A percentile compares a stretch with the other conserved stretches of the same genome.
These are phyloP conservation scores for Todus mexicanus DNA, from an alignment of 2,797 vertebrate species.

Conservation along the genomic window DNA sequence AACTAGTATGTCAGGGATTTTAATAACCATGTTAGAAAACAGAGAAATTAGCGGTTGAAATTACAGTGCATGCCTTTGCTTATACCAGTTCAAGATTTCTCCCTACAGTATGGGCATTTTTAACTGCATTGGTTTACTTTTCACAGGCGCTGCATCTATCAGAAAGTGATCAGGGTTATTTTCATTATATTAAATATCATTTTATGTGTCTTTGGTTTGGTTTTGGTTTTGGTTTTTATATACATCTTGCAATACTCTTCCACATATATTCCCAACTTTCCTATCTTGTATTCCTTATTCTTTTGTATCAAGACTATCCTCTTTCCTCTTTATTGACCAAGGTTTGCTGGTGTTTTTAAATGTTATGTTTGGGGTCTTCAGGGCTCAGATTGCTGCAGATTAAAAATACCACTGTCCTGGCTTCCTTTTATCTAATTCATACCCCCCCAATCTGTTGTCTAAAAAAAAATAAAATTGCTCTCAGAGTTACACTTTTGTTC, in stretches of 20 bases:
- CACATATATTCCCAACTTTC: neutral
- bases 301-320: neutral
- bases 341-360: neutral
- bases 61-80: neutral
- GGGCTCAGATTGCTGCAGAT: neutral
- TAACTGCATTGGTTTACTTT: neutral
- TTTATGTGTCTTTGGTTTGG: neutral
- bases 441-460: neutral
- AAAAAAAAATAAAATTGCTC: neutral
- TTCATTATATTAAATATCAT: neutral
- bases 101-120: neutral
- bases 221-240: too few species aligned
- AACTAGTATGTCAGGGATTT: neutral
- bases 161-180: accelerated
- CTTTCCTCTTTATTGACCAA: neutral
- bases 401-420: accelerated
- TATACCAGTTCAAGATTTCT: neutral
- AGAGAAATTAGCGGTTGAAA: neutral
- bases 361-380: neutral
- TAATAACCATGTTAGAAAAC: neutral
- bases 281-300: neutral
- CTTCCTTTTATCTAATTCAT: neutral
- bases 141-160: neutral
- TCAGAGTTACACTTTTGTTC: neutral
- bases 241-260: neutral